A percentile compares a stretch with the other conserved stretches of the same genome.
These are phyloP conservation scores for Hemibagrus guttatus DNA, from an alignment of 2,797 vertebrate genomes.

Conservation along the genomic window DNA sequence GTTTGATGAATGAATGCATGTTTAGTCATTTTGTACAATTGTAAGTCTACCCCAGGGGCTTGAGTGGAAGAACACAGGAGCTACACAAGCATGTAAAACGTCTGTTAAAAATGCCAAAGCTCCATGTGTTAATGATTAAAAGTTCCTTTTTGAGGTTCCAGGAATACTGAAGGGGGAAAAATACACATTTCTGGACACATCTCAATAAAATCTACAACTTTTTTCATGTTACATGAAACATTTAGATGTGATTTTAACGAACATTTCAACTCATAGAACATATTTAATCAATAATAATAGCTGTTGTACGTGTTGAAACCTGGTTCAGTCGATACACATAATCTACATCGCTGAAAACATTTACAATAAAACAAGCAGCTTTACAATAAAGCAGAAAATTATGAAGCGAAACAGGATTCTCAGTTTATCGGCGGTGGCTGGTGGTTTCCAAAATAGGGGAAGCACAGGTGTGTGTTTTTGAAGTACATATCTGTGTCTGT, in stretches of 20 bases:
- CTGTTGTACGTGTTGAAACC: background rate
- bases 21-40: background rate
- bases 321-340: background rate
- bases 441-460: background rate
- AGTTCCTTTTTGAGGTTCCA: background rate
- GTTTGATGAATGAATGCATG: background rate
- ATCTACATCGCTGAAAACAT: no score
- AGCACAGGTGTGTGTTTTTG: background rate
- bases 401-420: background rate
- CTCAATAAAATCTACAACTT: no score
- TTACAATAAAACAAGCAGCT: background rate
- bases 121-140: background rate
- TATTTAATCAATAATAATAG: background rate
- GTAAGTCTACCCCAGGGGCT: background rate
- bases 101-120: conserved; percentile 6
- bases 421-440: background rate
- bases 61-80: conserved; percentile 3
- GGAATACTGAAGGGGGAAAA: background rate
- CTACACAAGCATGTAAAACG: background rate
- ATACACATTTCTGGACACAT: background rate
- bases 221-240: background rate
- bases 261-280: background rate
- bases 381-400: conserved; percentile 3
- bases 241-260: background rate
- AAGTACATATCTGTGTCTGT: background rate